Percentiles rank a stretch among this genome's conserved stretches.
These are phyloP conservation scores for Pachyrhynchus sulphureomaculatus DNA, from an alignment of 1,140 invertebrate species.

Conservation along the genomic window DNA sequence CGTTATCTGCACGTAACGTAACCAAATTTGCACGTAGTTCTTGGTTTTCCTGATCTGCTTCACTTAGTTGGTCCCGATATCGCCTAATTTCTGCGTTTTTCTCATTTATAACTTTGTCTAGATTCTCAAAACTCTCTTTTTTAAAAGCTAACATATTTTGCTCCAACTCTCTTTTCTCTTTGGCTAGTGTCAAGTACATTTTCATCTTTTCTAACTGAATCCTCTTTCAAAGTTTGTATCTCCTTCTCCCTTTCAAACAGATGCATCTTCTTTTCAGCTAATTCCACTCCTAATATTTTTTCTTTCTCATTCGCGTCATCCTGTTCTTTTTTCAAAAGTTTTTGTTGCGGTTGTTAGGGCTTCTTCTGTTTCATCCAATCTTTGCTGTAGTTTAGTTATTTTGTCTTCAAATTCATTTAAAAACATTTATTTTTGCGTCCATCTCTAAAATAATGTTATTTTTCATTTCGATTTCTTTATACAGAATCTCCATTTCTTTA, in stretches of 20 bases:
- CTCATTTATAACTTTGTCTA: constrained; percentile 51
- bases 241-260: constrained; percentile 59
- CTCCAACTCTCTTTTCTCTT: constrained; percentile 54
- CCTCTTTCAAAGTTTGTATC: constrained; percentile 58
- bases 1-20: too few species aligned
- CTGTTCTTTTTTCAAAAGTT: constrained; percentile 60
- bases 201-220: constrained; percentile 61
- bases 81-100: too few species aligned
- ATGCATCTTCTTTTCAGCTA: constrained; percentile 58
- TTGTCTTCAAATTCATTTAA: constrained; percentile 58
- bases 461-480: constrained; percentile 24
- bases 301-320: constrained; percentile 59
- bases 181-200: constrained; percentile 60
- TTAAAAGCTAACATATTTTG: constrained; percentile 31
- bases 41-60: too few species aligned
- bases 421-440: constrained; percentile 39
- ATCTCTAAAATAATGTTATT: constrained; percentile 38
- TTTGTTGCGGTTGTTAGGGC: constrained; percentile 57
- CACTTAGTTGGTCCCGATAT: too few species aligned
- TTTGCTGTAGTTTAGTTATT: constrained; percentile 55
- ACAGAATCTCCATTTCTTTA: constrained; percentile 30
- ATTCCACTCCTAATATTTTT: constrained; percentile 57
- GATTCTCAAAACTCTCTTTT: constrained; percentile 22
- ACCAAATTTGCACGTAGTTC: too few species aligned
- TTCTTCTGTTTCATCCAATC: constrained; percentile 56